Evolutionary conservation across 1,140 invertebrate species (phyloP).

Genomic region (Stenopsyche tienmushanensis): DNA sequence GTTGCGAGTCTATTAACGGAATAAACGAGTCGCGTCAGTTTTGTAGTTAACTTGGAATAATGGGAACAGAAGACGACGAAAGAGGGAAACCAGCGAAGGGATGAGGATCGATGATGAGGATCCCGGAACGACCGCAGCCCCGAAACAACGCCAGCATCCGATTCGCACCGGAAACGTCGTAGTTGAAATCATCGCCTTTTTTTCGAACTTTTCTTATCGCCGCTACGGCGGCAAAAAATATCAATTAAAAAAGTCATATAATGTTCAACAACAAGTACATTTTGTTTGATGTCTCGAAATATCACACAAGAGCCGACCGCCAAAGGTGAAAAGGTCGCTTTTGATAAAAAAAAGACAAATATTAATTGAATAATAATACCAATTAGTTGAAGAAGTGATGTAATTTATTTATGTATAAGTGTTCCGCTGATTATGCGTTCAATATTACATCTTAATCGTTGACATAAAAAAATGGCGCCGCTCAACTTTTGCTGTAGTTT

Average conservation of each 20-base stretch:
- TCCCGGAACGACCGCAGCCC: no score
- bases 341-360: not conserved
- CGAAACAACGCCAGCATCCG: not conserved
- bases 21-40: conserved; percentile 35
- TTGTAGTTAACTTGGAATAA: conserved; percentile 34
- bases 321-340: not conserved
- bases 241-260: no score
- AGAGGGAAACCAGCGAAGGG: not conserved
- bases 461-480: not conserved
- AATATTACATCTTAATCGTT: no score
- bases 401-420: not conserved
- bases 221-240: no score
- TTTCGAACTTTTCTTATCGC: no score
- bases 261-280: no score
- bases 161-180: not conserved
- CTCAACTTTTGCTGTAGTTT: no score
- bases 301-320: conserved; percentile 14
- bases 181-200: no score
- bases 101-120: not conserved
- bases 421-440: not conserved
- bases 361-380: conserved; percentile 10
- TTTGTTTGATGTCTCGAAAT: no score
- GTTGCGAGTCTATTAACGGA: conserved; percentile 34
- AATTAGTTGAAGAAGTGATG: not conserved
- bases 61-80: not conserved